A percentile compares a stretch with the other conserved stretches of the same genome.
Evolutionary conservation across 2,888 invertebrate species (phyloP).

Genomic region (Xestoiulus laeticollis): DNA sequence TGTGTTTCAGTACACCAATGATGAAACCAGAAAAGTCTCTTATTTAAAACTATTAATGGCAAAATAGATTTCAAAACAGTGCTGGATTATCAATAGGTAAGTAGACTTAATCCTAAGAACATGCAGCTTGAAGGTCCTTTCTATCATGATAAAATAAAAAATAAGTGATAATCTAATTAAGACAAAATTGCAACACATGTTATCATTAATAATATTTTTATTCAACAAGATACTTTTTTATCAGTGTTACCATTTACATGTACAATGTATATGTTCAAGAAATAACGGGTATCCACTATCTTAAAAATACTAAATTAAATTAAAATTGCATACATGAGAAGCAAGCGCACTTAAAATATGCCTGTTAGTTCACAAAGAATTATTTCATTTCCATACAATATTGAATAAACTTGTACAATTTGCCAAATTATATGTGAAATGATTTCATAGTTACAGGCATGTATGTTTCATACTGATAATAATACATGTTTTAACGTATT

Average conservation of each 20-base stretch:
- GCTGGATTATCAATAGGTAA: too few relatives aligned
- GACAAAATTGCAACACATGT: neutral
- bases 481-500: neutral
- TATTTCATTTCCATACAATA: neutral
- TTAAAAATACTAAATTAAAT: neutral
- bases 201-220: constrained; percentile 11
- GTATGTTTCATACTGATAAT: neutral
- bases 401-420: neutral
- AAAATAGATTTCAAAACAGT: too few relatives aligned
- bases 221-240: neutral
- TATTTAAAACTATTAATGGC: too few relatives aligned
- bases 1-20: neutral
- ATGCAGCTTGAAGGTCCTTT: too few relatives aligned
- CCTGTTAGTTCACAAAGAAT: neutral
- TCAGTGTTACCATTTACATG: neutral
- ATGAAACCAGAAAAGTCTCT: neutral
- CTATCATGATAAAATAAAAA: too few relatives aligned
- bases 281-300: too few relatives aligned
- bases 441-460: neutral
- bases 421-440: neutral
- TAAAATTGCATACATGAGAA: constrained; percentile 11
- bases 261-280: too few relatives aligned
- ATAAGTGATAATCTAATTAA: neutral
- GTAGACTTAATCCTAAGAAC: too few relatives aligned
- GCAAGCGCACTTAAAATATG: neutral